These are phyloP conservation scores for Neogale vison DNA, from an alignment of 2,113 vertebrate genomes.

Conservation along the genomic window DNA sequence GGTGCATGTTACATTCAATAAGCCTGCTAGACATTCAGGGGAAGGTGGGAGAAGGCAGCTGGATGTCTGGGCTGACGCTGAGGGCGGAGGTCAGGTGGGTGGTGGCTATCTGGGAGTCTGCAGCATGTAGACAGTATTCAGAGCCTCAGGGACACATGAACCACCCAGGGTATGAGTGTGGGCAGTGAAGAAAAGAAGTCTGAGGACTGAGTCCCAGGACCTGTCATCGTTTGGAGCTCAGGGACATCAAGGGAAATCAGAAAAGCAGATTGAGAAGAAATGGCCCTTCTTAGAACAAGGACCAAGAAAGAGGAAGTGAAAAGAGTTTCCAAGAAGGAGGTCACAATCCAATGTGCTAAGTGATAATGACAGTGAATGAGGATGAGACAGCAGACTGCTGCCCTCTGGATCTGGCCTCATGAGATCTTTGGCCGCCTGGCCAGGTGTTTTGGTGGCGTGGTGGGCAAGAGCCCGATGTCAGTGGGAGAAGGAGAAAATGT, in stretches of 20 bases:
- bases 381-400: rapidly evolving
- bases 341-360: rapidly evolving
- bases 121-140: rapidly evolving
- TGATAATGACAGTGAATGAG: rapidly evolving
- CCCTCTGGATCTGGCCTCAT: rapidly evolving
- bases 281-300: background rate
- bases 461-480: background rate
- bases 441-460: background rate
- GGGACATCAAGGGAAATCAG: background rate
- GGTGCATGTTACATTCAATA: background rate
- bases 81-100: background rate
- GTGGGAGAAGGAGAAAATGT: background rate
- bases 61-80: background rate
- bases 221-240: background rate
- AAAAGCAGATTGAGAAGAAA: background rate
- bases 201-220: background rate
- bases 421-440: background rate
- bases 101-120: background rate
- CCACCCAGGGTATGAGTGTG: background rate
- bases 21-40: too few relatives aligned
- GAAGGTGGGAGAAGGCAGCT: background rate
- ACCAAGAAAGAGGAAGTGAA: background rate
- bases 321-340: background rate
- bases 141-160: background rate
- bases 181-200: background rate